These are phyloP conservation scores for Dorcus hopei DNA, from an alignment of 2,888 invertebrate genomes.

Conservation along the genomic window DNA sequence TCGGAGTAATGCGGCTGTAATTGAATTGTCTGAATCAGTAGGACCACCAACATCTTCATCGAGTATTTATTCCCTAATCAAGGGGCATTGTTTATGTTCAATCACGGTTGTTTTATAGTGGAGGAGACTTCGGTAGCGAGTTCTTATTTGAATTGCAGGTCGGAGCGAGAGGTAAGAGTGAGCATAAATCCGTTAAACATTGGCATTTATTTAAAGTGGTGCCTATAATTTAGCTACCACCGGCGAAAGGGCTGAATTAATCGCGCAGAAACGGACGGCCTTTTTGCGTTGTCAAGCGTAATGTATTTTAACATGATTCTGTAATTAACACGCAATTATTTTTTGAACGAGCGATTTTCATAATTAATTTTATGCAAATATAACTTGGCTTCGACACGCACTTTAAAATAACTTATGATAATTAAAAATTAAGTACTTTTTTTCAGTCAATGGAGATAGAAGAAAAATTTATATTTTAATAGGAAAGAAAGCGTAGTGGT, in stretches of 20 bases:
- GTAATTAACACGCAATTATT: no score
- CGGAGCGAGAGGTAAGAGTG: slow-evolving; percentile 25
- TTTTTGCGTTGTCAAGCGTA: no score
- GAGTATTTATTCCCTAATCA: slow-evolving; percentile 48
- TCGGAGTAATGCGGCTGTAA: slow-evolving; percentile 33
- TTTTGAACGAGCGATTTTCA: no score
- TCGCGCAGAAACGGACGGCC: neutral
- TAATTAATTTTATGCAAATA: no score
- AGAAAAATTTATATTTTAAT: no score
- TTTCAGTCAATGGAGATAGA: no score
- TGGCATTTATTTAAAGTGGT: slow-evolving; percentile 44
- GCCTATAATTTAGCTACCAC: slow-evolving; percentile 39
- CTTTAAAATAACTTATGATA: no score
- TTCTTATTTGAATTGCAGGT: slow-evolving; percentile 47
- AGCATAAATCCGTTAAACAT: slow-evolving; percentile 45
- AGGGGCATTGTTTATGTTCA: slow-evolving; percentile 47
- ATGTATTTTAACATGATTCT: no score
- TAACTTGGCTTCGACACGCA: no score
- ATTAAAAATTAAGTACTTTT: no score
- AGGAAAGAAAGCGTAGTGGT: no score
- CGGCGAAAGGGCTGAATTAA: slow-evolving; percentile 25
- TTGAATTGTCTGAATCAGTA: slow-evolving; percentile 44
- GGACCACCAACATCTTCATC: slow-evolving; percentile 44
- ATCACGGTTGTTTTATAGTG: slow-evolving; percentile 41
- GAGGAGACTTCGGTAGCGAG: slow-evolving; percentile 35